phyloP scores from a whole-genome alignment of 2,888 invertebrate genomes.

The Eurois occulta region DNA sequence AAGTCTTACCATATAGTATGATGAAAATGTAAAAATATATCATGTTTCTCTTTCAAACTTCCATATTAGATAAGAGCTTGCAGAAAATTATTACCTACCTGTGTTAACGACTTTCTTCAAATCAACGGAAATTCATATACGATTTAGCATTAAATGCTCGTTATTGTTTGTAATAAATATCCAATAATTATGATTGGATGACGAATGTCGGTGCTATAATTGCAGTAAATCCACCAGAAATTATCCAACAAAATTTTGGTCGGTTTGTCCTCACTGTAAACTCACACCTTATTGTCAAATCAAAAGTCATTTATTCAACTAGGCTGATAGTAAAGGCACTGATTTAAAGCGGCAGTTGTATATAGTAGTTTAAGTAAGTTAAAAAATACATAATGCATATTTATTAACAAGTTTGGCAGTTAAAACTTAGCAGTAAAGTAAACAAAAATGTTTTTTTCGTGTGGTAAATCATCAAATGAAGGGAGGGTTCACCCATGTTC shows the following conservation, averaged over 20 bases:
- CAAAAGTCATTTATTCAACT: no score
- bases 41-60: slow-evolving; percentile 44
- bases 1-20: slow-evolving; percentile 48
- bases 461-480: no score
- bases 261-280: background rate
- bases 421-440: no score
- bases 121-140: slow-evolving; percentile 21
- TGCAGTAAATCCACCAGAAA: background rate
- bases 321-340: no score
- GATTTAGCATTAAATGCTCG: slow-evolving; percentile 10
- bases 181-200: slow-evolving; percentile 28
- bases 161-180: slow-evolving; percentile 18
- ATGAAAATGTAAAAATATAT: slow-evolving; percentile 19
- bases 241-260: background rate
- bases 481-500: no score
- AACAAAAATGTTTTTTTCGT: no score
- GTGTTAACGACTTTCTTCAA: slow-evolving; percentile 8
- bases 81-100: background rate
- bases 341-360: no score
- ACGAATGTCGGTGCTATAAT: no score
- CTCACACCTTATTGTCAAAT: no score
- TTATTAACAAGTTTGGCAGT: no score
- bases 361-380: no score
- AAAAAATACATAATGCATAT: no score
- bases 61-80: slow-evolving; percentile 9